These are phyloP conservation scores for Actinia tenebrosa DNA, from an alignment of 64 coral and sea anemone species.

Conservation along the genomic window DNA sequence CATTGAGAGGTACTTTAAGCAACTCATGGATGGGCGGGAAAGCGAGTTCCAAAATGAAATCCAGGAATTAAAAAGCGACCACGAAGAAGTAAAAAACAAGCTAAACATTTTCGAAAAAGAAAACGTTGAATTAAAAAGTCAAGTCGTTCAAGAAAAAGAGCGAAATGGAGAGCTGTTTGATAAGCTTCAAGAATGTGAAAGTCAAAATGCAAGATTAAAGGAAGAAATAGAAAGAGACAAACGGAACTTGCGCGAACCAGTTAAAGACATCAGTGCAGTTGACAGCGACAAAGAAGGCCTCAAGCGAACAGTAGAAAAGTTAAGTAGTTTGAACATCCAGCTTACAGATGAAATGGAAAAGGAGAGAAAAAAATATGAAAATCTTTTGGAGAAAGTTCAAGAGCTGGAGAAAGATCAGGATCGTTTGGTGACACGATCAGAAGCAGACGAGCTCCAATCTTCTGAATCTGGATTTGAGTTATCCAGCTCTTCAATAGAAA, in stretches of 20 bases:
- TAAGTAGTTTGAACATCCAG: slow-evolving; percentile 17
- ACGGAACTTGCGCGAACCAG: slow-evolving; percentile 18
- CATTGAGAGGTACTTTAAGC: slow-evolving; percentile 54
- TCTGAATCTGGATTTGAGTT: not conserved
- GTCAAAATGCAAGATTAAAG: slow-evolving; percentile 18
- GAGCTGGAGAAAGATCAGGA: slow-evolving; percentile 33
- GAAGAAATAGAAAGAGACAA: slow-evolving; percentile 31
- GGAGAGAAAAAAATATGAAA: slow-evolving; percentile 30
- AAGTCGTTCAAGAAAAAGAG: not conserved
- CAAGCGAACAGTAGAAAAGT: slow-evolving; percentile 24
- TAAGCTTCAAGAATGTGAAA: slow-evolving; percentile 2
- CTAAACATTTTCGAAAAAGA: slow-evolving; percentile 28
- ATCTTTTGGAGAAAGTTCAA: slow-evolving; percentile 16
- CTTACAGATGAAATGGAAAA: slow-evolving; percentile 33
- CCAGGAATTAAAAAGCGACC: slow-evolving; percentile 9
- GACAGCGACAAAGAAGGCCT: slow-evolving; percentile 16
- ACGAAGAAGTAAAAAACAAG: slow-evolving; percentile 29
- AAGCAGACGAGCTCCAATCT: not conserved
- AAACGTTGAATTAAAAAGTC: slow-evolving; percentile 11
- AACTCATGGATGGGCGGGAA: slow-evolving; percentile 46
- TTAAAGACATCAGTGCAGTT: slow-evolving; percentile 36
- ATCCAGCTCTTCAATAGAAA: not conserved
- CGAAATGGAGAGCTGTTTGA: not conserved
- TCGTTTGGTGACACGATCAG: slow-evolving; percentile 4
- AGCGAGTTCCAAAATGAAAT: slow-evolving; percentile 54